A percentile compares a stretch with the other conserved stretches of the same genome.
These are phyloP conservation scores for Ditylenchus weischeri DNA, from an alignment of 2,888 invertebrate species.

Conservation along the genomic window DNA sequence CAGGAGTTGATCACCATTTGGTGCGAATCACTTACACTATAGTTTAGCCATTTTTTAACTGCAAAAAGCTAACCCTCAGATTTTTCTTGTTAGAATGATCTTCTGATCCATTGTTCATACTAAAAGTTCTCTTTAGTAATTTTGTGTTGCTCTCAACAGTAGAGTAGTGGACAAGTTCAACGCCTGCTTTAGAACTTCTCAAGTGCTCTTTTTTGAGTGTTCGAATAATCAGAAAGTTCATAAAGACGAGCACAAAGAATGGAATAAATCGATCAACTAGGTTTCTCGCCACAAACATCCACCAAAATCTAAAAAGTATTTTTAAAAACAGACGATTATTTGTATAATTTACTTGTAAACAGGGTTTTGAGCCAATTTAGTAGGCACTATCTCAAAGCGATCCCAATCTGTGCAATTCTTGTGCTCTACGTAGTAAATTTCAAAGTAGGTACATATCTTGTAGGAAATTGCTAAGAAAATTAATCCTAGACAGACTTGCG, in stretches of 20 bases:
- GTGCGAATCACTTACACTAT: too few species aligned
- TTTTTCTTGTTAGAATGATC: conserved; percentile 33
- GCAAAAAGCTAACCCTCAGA: conserved; percentile 29
- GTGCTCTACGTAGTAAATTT: conserved; percentile 44
- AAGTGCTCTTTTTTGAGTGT: conserved; percentile 44
- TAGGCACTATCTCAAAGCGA: conserved; percentile 32
- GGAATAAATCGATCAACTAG: conserved; percentile 51
- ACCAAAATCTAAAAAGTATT: conserved; percentile 46
- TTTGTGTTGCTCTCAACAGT: conserved; percentile 1
- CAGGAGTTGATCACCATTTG: too few species aligned
- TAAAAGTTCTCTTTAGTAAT: conserved; percentile 2
- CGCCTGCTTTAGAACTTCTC: conserved; percentile 7
- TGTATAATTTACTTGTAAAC: conserved; percentile 18
- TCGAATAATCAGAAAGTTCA: conserved; percentile 53
- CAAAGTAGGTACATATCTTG: conserved; percentile 54
- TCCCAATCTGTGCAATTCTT: conserved; percentile 40
- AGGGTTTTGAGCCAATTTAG: conserved; percentile 26
- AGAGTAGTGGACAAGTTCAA: conserved; percentile 1
- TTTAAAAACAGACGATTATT: background rate
- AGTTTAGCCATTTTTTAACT: too few species aligned
- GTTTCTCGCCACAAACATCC: conserved; percentile 55
- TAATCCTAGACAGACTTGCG: conserved; percentile 41
- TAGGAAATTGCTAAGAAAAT: conserved; percentile 49
- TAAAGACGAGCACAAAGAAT: conserved; percentile 50
- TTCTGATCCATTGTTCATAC: conserved; percentile 13